Evolutionary conservation across 2,113 vertebrate species (phyloP).

Genomic region (Lethenteron camtschaticum): DNA sequence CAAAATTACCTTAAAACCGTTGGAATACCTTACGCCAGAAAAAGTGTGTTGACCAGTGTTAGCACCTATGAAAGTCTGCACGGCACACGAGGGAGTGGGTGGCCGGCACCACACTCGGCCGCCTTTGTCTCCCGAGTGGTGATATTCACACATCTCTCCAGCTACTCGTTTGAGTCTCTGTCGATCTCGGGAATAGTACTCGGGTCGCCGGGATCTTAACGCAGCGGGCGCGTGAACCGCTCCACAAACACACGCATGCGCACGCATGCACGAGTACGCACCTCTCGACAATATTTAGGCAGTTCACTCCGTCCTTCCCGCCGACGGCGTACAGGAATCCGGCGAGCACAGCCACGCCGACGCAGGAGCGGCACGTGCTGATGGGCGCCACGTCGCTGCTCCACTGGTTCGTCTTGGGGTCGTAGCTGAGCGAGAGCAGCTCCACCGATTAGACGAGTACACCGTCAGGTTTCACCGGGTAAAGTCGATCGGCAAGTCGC

Average conservation of each 20-base stretch:
- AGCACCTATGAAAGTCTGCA: too few relatives aligned
- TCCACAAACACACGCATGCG: neutral
- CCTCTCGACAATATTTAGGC: constrained; percentile 98
- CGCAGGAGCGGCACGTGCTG: constrained; percentile 89
- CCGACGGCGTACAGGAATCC: constrained; percentile 98
- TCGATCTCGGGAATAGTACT: constrained; percentile 4
- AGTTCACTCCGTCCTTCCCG: constrained; percentile 89
- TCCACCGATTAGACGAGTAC: too few relatives aligned
- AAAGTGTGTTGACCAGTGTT: too few relatives aligned
- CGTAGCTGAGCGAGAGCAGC: constrained; percentile 36
- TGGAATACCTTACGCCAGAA: too few relatives aligned
- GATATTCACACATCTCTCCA: neutral
- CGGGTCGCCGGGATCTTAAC: neutral
- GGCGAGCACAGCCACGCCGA: constrained; percentile 88
- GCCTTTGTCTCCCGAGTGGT: neutral
- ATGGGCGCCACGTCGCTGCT: constrained; percentile 95
- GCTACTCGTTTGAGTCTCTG: constrained; percentile 1
- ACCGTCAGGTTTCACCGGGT: too few relatives aligned
- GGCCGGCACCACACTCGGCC: neutral
- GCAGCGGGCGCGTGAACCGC: too few relatives aligned
- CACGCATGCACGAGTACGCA: too few relatives aligned
- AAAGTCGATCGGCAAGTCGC: too few relatives aligned
- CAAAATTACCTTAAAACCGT: too few relatives aligned
- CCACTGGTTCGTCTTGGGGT: constrained; percentile 98
- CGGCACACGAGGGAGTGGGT: neutral